Conservation (phyloP, 2,797 vertebrate species). For the Rhinatrema bivittatum region DNA sequence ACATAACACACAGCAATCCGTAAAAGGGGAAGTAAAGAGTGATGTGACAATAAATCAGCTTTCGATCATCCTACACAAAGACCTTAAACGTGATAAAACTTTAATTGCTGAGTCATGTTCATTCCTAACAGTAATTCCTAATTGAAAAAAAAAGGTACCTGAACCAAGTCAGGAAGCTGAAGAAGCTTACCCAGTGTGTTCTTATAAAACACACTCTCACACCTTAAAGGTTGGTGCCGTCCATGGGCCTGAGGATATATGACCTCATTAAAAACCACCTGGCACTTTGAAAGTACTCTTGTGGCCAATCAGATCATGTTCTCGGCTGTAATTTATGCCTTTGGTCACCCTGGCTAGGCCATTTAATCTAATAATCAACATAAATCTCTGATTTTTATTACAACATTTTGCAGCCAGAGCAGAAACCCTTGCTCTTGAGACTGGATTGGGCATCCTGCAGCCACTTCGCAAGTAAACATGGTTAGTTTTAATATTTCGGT, state of each 20-base stretch:
- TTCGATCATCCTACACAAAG: accelerated
- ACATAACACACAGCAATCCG: no score
- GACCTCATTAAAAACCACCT: constrained; percentile 36
- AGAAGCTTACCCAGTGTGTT: constrained; percentile 5
- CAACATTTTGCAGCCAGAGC: constrained; percentile 52
- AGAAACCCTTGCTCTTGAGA: constrained; percentile 40
- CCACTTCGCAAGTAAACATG: constrained; percentile 42
- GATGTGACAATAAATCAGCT: accelerated
- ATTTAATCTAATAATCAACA: constrained; percentile 60
- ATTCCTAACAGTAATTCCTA: no score
- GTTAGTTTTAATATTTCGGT: constrained; percentile 15
- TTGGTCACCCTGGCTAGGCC: constrained; percentile 39
- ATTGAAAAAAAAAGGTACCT: not conserved
- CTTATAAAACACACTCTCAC: constrained; percentile 39
- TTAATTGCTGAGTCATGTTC: no score
- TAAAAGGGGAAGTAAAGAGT: not conserved
- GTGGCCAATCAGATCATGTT: constrained; percentile 46
- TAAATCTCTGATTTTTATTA: constrained; percentile 58
- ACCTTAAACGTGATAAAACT: no score
- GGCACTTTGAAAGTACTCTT: constrained; percentile 33
- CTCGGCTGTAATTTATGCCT: constrained; percentile 42
- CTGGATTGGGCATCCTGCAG: constrained; percentile 48
- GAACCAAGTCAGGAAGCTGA: not conserved
- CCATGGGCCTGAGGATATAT: constrained; percentile 31
- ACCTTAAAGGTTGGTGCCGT: constrained; percentile 13